phyloP scores from a whole-genome alignment of 2,113 vertebrate species.

The Siniperca chuatsi region DNA sequence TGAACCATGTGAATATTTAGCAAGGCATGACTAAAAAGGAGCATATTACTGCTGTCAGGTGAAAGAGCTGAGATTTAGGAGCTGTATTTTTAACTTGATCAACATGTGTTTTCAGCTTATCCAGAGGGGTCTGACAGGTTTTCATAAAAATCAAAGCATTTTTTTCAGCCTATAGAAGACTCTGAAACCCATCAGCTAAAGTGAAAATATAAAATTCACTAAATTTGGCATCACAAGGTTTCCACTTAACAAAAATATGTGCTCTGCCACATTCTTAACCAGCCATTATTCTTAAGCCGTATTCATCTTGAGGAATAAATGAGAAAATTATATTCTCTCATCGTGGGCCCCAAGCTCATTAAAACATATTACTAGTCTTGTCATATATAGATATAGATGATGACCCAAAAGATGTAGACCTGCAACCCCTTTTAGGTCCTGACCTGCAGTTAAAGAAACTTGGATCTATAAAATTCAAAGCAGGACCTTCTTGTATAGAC shows the following conservation, averaged over 20 bases:
- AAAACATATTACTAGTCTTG: constrained; percentile 58
- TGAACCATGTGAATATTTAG: constrained; percentile 16
- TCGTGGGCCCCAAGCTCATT: constrained; percentile 46
- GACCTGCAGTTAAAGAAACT: constrained; percentile 48
- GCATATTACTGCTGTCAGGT: neutral
- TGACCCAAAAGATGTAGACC: constrained; percentile 31
- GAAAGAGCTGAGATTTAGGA: constrained; percentile 9
- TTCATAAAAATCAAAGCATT: constrained; percentile 4
- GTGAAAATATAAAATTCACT: constrained; percentile 29
- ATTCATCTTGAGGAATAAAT: constrained; percentile 51
- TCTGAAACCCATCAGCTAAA: constrained; percentile 23
- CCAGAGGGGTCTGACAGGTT: neutral
- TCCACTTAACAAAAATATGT: constrained; percentile 20
- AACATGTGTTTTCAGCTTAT: constrained; percentile 6
- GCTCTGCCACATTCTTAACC: constrained; percentile 15
- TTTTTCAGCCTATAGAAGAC: neutral
- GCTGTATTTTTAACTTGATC: constrained; percentile 28
- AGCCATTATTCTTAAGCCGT: constrained; percentile 28
- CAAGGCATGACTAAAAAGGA: constrained; percentile 1
- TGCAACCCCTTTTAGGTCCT: constrained; percentile 25
- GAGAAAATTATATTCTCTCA: constrained; percentile 49
- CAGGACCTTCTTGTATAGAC: constrained; percentile 38
- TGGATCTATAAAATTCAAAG: constrained; percentile 44
- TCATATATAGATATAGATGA: constrained; percentile 54
- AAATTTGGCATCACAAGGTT: constrained; percentile 28